Conservation (phyloP, 2,888 invertebrate species). For the Tromatobia lineatoria region DNA sequence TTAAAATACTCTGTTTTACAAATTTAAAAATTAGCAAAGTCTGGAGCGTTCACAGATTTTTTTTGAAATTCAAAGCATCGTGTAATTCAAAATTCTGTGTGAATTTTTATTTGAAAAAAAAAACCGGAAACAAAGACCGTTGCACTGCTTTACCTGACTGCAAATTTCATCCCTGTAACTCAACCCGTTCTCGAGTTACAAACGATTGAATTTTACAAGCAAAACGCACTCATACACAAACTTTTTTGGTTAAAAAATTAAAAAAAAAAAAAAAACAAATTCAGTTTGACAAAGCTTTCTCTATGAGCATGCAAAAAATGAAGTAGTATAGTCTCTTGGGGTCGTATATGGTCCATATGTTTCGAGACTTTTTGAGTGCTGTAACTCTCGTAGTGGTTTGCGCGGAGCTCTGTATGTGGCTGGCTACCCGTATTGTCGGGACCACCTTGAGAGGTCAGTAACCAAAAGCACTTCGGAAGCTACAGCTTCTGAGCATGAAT, state of each 20-base stretch:
- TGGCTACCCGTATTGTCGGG: constrained; percentile 57
- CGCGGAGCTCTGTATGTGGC: constrained; percentile 21
- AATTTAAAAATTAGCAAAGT: no score
- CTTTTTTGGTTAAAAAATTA: no score
- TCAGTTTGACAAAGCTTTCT: neutral
- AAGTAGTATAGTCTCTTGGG: constrained; percentile 19
- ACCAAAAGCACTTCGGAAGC: constrained; percentile 75
- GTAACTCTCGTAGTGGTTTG: constrained; percentile 49
- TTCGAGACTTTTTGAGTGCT: constrained; percentile 62
- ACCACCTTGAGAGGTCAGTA: constrained; percentile 65
- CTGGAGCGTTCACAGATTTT: no score
- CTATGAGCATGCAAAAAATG: constrained; percentile 5
- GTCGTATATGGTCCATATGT: constrained; percentile 50
- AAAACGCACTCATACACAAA: no score
- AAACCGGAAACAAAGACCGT: neutral
- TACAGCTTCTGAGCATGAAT: constrained; percentile 49
- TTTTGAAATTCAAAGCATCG: no score
- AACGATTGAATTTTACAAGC: no score
- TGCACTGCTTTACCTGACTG: neutral
- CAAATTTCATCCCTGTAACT: no score
- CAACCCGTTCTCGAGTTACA: no score
- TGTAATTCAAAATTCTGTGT: no score
- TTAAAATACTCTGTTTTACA: no score
- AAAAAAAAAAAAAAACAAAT: neutral
- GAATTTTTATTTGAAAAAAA: no score